Conservation (phyloP, 2,797 vertebrate species). For the Mareca penelope region DNA sequence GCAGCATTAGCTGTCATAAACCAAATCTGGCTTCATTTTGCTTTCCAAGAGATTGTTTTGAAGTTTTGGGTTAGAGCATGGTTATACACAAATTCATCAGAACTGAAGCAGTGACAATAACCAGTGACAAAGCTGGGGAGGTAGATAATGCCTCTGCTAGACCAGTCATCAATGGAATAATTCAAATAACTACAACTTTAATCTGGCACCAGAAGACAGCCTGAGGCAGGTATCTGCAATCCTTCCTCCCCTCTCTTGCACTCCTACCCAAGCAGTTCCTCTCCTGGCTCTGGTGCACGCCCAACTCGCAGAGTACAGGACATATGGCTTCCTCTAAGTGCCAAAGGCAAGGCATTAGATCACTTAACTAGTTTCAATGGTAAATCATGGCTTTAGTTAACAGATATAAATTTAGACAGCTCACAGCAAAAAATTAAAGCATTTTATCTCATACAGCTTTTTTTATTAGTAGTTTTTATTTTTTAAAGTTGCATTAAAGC, state of each 20-base stretch:
- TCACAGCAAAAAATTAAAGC: not conserved
- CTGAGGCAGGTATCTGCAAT: not conserved
- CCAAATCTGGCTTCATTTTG: not conserved
- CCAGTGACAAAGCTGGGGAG: not conserved
- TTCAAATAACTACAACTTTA: not conserved
- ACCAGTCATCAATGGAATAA: not conserved
- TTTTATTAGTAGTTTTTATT: not conserved
- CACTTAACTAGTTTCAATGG: not conserved
- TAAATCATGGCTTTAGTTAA: not conserved
- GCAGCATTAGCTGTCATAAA: not conserved
- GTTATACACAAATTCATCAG: not conserved
- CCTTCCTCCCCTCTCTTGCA: not conserved
- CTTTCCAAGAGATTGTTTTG: not conserved
- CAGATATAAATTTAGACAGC: not conserved
- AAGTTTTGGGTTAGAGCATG: not conserved
- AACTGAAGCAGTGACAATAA: not conserved
- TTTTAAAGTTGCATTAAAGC: not conserved
- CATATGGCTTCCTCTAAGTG: accelerated
- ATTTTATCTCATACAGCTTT: not conserved
- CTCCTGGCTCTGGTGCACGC: not conserved
- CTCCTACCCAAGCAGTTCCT: not conserved
- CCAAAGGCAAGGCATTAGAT: not conserved
- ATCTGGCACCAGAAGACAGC: not conserved
- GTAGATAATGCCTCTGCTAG: not conserved
- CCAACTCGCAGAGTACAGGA: not conserved